Conservation (phyloP, 2,888 invertebrate genomes). For the Cloeon dipterum region DNA sequence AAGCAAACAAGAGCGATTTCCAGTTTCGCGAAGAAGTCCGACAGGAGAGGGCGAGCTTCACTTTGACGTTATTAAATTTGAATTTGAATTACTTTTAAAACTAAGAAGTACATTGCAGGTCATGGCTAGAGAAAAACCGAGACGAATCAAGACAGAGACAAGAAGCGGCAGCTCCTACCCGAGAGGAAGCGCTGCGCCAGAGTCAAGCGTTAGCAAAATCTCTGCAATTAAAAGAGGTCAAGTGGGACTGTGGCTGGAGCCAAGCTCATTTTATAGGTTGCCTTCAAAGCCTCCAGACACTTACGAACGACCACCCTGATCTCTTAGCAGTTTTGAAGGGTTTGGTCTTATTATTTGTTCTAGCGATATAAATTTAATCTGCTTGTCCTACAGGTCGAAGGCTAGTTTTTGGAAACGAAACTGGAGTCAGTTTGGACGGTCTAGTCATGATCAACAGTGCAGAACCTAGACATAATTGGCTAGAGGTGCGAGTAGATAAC, state of each 20-base stretch:
- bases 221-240: conserved; percentile 31
- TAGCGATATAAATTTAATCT: neutral
- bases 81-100: neutral
- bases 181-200: conserved; percentile 49
- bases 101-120: conserved; percentile 15
- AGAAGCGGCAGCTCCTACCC: conserved; percentile 36
- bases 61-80: neutral
- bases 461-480: conserved; percentile 83
- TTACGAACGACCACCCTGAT: conserved; percentile 50
- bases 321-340: conserved; percentile 42
- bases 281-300: conserved; percentile 53
- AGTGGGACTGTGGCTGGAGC: conserved; percentile 74
- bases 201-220: conserved; percentile 30
- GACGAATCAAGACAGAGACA: conserved; percentile 38
- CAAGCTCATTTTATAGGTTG: conserved; percentile 78
- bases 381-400: conserved; percentile 34
- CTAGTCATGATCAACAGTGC: conserved; percentile 77
- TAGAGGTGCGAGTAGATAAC: conserved; percentile 44
- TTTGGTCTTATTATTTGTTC: conserved; percentile 9
- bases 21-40: too few species aligned
- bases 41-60: too few species aligned
- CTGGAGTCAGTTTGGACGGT: conserved; percentile 77
- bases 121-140: conserved; percentile 52
- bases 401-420: conserved; percentile 69
- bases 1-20: too few species aligned